A percentile compares a stretch with the other conserved stretches of the same genome.
Evolutionary conservation across 2,888 invertebrate species (phyloP).

Genomic region (Nomada ferruginata): DNA sequence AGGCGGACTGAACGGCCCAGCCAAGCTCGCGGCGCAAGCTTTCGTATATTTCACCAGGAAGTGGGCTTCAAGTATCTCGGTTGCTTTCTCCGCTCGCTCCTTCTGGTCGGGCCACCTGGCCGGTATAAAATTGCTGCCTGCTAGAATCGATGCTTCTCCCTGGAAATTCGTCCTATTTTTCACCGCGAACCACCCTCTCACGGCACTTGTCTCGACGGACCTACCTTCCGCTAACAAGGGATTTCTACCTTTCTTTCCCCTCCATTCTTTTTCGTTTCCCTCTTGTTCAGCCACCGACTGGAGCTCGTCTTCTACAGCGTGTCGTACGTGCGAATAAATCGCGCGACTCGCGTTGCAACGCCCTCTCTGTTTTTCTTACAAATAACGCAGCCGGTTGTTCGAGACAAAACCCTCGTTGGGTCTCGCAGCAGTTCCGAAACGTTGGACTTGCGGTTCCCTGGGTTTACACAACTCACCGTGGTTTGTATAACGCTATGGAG

Average conservation of each 20-base stretch:
- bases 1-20: slow-evolving; percentile 57
- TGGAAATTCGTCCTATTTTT: slow-evolving; percentile 72
- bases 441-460: not conserved
- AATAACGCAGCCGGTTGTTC: slow-evolving; percentile 12
- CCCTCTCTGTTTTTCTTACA: slow-evolving; percentile 18
- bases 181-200: slow-evolving; percentile 48
- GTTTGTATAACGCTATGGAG: not conserved
- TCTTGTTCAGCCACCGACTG: slow-evolving; percentile 1
- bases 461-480: not conserved
- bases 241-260: slow-evolving; percentile 51
- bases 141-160: slow-evolving; percentile 68
- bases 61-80: slow-evolving; percentile 36
- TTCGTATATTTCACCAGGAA: slow-evolving; percentile 62
- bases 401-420: not conserved
- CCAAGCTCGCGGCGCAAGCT: slow-evolving; percentile 49
- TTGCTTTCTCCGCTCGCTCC: slow-evolving; percentile 3
- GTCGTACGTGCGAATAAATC: slow-evolving; percentile 40
- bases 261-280: not conserved
- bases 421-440: not conserved
- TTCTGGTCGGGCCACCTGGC: slow-evolving; percentile 2
- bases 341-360: slow-evolving; percentile 5
- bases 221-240: slow-evolving; percentile 67
- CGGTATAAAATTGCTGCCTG: slow-evolving; percentile 69
- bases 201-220: slow-evolving; percentile 51
- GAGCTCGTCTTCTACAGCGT: slow-evolving; percentile 15